Conservation (phyloP, 2,888 invertebrate species). For the Micoletzkya japonica region DNA sequence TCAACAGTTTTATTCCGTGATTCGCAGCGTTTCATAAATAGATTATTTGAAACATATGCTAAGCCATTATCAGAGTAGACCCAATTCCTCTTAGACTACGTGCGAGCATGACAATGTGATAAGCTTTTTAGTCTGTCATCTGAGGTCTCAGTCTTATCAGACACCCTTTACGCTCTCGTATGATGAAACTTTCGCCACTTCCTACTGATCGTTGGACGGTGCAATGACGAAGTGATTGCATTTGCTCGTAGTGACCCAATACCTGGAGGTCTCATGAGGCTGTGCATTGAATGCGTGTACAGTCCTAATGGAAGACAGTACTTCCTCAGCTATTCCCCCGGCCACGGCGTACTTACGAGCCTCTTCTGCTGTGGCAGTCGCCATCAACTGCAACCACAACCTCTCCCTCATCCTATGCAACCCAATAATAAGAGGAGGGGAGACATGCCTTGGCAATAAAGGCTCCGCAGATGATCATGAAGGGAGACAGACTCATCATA, state of each 20-base stretch:
- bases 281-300: constrained; percentile 56
- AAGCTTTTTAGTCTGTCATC: no score
- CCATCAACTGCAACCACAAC: constrained; percentile 64
- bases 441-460: constrained; percentile 50
- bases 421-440: no score
- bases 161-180: no score
- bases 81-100: no score
- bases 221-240: neutral
- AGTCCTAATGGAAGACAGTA: constrained; percentile 50
- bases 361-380: constrained; percentile 66
- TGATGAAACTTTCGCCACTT: no score
- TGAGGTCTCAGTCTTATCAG: no score
- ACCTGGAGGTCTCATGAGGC: constrained; percentile 38
- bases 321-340: constrained; percentile 58
- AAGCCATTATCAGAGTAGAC: no score
- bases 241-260: neutral
- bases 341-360: constrained; percentile 60
- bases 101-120: no score
- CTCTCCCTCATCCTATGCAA: no score
- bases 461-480: constrained; percentile 53
- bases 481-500: constrained; percentile 62
- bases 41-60: no score
- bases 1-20: neutral
- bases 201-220: no score
- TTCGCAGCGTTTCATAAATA: no score